Evolutionary conservation across 2,113 vertebrate genomes (phyloP), one percentile per base, ranked within the genome.

Genomic region (Nannobrachium achirus): DNA sequence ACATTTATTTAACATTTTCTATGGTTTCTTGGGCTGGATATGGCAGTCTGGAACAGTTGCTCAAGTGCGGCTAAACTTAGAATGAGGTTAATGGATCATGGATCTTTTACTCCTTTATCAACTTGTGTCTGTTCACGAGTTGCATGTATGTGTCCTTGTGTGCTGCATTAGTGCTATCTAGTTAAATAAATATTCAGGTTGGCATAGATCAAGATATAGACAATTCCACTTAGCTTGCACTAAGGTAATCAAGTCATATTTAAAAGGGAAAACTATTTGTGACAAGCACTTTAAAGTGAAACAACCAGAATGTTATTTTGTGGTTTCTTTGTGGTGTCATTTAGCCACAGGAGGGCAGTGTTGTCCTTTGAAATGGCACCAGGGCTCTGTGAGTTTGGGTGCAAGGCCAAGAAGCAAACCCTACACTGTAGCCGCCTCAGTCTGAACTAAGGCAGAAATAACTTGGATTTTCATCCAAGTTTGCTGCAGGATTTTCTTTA

Each of bases 281-380:
- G 25, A 33, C 25, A 33, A 33, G 25, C 25, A 33, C 25, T 33
- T 33, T 3, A 33, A 33, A 33, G 25, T 33, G 25, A 33, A 33
- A 33, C 25, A 25, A 33, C 25, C 25, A 33, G 1, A 16, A 18
- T 41, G 6, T 59, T 10, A 42, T 25, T 15, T 75, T 41, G n/a
- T n/a, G 71, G 55, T 65, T 56, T n/a, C 7, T 13, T 56, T 44
- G 15, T 66, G 61, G 3, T 38, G 51, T 51, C 2, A 38, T 20
- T 33, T 40, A 58, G 51, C 70, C 90, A 88, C 53, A 55, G 42
- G 90, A 71, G 80, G 89, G 87, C 89, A 91, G 85, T 88, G 79
- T 90, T 89, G 81, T 50, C 60, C 67, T 90, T 80, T 62, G 46
- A 72, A 82, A 71, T 13, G 63, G 39, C 33, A 48, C 66, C 8